Evolutionary conservation across 2,797 vertebrate genomes (phyloP).

Genomic region (Helostoma temminkii): DNA sequence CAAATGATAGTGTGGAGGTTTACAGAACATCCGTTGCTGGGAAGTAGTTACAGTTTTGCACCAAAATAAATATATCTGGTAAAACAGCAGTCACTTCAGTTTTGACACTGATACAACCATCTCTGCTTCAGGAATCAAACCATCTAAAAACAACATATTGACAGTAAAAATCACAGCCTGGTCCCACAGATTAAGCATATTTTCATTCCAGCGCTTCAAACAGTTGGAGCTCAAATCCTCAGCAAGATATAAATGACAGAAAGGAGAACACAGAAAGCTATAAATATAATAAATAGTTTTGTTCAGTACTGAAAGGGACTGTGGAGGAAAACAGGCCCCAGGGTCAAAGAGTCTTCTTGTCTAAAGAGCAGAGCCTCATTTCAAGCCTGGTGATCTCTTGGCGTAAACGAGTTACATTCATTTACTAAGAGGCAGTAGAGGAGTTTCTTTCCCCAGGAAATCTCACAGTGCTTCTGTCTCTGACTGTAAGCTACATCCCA

Average conservation of each 20-base stretch:
- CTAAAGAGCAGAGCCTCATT: conserved; percentile 56
- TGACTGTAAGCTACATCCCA: conserved; percentile 20
- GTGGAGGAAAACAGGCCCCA: conserved; percentile 62
- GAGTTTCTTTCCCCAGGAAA: conserved; percentile 32
- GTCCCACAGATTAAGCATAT: conserved; percentile 77
- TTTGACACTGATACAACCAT: conserved; percentile 50
- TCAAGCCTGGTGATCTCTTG: conserved; percentile 49
- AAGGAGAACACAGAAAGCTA: conserved; percentile 81
- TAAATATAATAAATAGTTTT: conserved; percentile 99
- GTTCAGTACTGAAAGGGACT: conserved; percentile 84
- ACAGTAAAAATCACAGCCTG: conserved; percentile 71
- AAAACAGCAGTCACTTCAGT: conserved; percentile 55
- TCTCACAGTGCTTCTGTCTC: conserved; percentile 52
- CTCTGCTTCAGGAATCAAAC: conserved; percentile 64
- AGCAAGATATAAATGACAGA: conserved; percentile 70
- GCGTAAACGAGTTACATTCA: conserved; percentile 60
- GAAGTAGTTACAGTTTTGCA: conserved; percentile 54
- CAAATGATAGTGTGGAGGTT: conserved; percentile 63
- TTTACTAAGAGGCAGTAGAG: conserved; percentile 46
- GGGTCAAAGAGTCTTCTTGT: conserved; percentile 70
- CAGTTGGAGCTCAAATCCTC: conserved; percentile 72
- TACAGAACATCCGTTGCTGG: conserved; percentile 35
- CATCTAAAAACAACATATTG: conserved; percentile 58
- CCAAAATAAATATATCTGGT: conserved; percentile 74
- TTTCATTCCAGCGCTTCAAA: conserved; percentile 73